phyloP scores from a whole-genome alignment of 2,797 vertebrate species.

The Bucorvus abyssinicus region DNA sequence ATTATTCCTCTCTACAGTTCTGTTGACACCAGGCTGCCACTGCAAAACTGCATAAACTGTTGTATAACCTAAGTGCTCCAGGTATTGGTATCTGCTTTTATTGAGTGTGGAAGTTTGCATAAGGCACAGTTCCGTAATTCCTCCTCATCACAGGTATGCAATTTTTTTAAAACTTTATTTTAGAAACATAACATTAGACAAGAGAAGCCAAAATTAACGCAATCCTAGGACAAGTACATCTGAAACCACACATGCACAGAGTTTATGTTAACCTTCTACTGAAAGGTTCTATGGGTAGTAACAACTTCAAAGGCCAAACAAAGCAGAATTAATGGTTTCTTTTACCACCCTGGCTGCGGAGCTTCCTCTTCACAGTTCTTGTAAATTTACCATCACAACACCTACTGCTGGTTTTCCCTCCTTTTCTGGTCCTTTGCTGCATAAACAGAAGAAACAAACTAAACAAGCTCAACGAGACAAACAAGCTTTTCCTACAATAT shows the following conservation, averaged over 20 bases:
- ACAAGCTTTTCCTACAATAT: neutral
- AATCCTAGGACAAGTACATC: neutral
- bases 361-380: neutral
- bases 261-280: neutral
- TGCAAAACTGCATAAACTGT: neutral
- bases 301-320: neutral
- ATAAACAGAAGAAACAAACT: neutral
- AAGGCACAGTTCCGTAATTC: neutral
- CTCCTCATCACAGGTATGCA: neutral
- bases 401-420: neutral
- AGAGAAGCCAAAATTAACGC: neutral
- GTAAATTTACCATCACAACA: neutral
- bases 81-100: neutral
- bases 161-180: neutral
- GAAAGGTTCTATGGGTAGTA: neutral
- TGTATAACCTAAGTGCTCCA: neutral
- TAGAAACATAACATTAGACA: neutral
- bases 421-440: neutral
- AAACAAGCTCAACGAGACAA: neutral
- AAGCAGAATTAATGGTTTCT: neutral
- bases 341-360: neutral
- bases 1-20: neutral
- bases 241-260: neutral
- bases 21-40: neutral
- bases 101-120: neutral